These are phyloP conservation scores for Romanogobio albipinnatus DNA, from an alignment of 2,113 vertebrate genomes.

Conservation along the genomic window DNA sequence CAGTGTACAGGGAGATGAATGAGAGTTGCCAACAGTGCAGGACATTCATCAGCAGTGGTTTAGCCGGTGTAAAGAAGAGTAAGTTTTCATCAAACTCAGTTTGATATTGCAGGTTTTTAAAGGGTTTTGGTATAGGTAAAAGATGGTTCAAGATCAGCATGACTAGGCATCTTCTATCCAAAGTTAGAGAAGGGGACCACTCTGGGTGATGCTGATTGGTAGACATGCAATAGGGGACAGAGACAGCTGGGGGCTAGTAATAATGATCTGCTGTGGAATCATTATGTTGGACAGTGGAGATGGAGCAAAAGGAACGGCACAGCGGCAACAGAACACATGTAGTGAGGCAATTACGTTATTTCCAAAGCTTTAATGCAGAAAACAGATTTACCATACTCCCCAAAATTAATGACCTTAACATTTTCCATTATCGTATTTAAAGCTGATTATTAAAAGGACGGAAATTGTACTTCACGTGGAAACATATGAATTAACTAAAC, in stretches of 20 bases:
- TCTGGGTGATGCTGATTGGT: constrained; percentile 10
- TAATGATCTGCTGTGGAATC: constrained; percentile 38
- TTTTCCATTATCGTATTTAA: background rate
- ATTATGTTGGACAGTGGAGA: constrained; percentile 36
- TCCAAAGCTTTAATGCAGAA: constrained; percentile 10
- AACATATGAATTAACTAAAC: background rate
- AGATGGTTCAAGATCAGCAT: background rate
- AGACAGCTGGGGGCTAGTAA: constrained; percentile 38
- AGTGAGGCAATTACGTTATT: constrained; percentile 37
- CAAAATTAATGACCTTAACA: constrained; percentile 2
- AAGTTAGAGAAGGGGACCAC: constrained; percentile 9
- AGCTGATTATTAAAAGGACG: background rate
- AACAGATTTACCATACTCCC: background rate
- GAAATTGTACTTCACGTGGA: background rate
- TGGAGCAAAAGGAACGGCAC: constrained; percentile 13
- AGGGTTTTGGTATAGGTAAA: background rate
- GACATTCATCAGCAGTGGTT: background rate
- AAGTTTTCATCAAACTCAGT: background rate
- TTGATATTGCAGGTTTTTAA: background rate
- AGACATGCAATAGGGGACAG: constrained; percentile 21
- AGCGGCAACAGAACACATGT: constrained; percentile 11
- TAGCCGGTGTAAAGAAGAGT: background rate
- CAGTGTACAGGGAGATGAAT: constrained; percentile 9
- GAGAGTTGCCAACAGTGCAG: background rate
- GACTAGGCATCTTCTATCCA: background rate